Evolutionary conservation across 2,113 vertebrate species (phyloP).

Genomic region (Grus americana): DNA sequence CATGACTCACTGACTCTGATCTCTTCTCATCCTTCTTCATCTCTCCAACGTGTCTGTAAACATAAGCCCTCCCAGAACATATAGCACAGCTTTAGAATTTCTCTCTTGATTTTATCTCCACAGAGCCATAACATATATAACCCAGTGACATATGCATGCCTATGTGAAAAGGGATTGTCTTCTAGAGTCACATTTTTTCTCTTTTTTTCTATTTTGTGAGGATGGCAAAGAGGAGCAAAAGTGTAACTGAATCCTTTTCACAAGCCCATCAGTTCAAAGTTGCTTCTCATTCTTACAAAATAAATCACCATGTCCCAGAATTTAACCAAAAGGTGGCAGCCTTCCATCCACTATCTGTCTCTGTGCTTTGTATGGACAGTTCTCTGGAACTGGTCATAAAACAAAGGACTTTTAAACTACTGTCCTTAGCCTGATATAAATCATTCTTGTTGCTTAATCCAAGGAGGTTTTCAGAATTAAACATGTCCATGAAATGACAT

Average conservation of each 20-base stretch:
- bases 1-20: neutral
- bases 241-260: neutral
- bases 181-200: neutral
- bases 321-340: slow-evolving; percentile 22
- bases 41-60: neutral
- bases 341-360: neutral
- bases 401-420: neutral
- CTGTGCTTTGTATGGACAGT: neutral
- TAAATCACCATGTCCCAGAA: neutral
- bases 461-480: neutral
- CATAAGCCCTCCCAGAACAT: neutral
- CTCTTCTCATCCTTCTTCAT: neutral
- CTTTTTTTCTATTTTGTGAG: neutral
- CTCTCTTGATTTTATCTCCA: neutral
- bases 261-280: neutral
- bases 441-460: neutral
- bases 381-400: neutral
- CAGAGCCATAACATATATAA: neutral
- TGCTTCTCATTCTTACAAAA: neutral
- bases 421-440: neutral
- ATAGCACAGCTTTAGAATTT: neutral
- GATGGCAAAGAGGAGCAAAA: neutral
- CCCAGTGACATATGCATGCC: neutral
- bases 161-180: neutral
- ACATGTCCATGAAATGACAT: neutral